These are phyloP conservation scores for Meloidogyne floridensis DNA, from an alignment of 1,140 invertebrate genomes.

Conservation along the genomic window DNA sequence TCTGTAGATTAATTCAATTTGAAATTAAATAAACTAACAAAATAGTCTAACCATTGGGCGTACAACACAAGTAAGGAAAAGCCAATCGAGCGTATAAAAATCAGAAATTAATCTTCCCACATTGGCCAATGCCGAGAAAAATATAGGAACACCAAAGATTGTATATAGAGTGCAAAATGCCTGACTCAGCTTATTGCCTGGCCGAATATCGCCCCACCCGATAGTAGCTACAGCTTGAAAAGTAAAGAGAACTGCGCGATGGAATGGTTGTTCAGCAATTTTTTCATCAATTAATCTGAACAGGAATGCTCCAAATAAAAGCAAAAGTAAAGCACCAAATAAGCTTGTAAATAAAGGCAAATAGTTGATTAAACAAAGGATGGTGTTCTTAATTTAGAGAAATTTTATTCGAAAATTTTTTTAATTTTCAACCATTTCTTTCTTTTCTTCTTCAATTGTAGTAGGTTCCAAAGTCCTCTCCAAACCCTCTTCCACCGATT, in stretches of 20 bases:
- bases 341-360: background rate
- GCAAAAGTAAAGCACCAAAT: background rate
- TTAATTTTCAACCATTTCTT: background rate
- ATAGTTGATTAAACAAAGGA: background rate
- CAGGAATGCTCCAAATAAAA: background rate
- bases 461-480: background rate
- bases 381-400: background rate
- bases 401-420: background rate
- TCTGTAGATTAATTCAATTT: background rate
- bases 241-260: background rate
- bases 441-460: background rate
- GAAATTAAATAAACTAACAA: background rate
- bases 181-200: conserved; percentile 23
- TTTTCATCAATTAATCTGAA: conserved; percentile 1
- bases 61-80: conserved; percentile 34
- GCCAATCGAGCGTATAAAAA: conserved; percentile 30
- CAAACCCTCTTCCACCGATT: background rate
- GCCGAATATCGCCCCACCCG: conserved; percentile 27
- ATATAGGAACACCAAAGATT: conserved; percentile 29
- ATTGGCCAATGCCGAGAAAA: conserved; percentile 35
- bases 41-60: conserved; percentile 7
- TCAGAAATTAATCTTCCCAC: conserved; percentile 21
- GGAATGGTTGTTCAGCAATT: background rate
- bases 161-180: conserved; percentile 27
- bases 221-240: conserved; percentile 22